A percentile compares a stretch with the other conserved stretches of the same genome.
phyloP scores from a whole-genome alignment of 1,140 invertebrate genomes.

The Tetragnatha versicolor region DNA sequence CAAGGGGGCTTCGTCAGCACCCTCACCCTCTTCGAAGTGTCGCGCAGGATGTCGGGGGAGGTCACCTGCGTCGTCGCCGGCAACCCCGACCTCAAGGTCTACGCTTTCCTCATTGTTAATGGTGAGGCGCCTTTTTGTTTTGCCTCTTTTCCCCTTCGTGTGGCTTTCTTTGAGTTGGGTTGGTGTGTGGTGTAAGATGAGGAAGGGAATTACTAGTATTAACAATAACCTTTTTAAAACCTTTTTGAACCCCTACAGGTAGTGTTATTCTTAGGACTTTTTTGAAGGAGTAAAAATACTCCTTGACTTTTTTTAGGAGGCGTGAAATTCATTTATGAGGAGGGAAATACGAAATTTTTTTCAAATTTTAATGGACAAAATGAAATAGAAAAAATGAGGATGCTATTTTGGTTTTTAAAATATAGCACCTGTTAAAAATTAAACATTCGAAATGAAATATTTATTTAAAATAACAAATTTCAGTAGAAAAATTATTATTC shows the following conservation, averaged over 20 bases:
- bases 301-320: neutral
- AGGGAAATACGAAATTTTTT: no score
- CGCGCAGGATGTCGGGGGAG: slow-evolving; percentile 25
- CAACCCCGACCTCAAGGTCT: neutral
- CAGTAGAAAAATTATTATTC: no score
- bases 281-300: neutral
- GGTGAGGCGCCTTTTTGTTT: neutral
- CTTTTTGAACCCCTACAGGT: neutral
- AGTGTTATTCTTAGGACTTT: neutral
- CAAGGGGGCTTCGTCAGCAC: neutral
- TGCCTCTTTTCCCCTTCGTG: neutral
- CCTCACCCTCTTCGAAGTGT: neutral
- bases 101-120: slow-evolving; percentile 34
- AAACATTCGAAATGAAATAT: no score
- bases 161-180: neutral
- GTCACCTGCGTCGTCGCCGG: neutral
- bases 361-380: no score
- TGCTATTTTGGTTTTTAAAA: no score
- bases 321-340: no score
- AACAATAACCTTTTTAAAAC: neutral
- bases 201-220: neutral
- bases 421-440: no score
- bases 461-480: no score
- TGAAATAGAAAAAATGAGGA: no score
- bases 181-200: no score